Percentiles rank a stretch among this genome's conserved stretches.
Evolutionary conservation across 1,140 invertebrate genomes (phyloP).

Genomic region (Atta colombica): DNA sequence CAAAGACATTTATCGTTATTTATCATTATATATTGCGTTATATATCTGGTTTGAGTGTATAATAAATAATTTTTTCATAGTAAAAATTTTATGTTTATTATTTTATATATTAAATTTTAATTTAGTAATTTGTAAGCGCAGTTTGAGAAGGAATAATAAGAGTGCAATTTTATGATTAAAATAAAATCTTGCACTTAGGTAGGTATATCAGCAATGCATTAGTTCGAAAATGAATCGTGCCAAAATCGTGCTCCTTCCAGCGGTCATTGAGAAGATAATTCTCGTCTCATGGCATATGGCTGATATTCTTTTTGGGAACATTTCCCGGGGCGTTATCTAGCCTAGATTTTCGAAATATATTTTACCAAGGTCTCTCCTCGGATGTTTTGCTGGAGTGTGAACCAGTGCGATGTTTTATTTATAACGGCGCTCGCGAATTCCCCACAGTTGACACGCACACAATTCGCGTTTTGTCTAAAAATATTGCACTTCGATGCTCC

Average conservation of each 20-base stretch:
- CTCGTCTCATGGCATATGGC: neutral
- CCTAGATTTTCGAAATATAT: conserved; percentile 43
- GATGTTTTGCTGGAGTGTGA: conserved; percentile 54
- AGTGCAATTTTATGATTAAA: neutral
- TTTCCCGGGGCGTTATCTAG: neutral
- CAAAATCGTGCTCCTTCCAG: neutral
- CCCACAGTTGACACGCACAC: conserved; percentile 57
- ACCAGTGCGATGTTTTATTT: conserved; percentile 70
- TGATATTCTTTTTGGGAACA: conserved; percentile 10
- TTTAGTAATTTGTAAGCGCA: neutral
- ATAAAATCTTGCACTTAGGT: neutral
- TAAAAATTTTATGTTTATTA: neutral
- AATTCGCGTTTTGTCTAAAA: conserved; percentile 70
- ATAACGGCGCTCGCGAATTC: conserved; percentile 66
- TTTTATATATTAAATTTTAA: neutral
- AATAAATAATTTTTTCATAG: neutral
- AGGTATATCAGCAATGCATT: neutral
- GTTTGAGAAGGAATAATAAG: neutral
- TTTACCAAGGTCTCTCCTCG: conserved; percentile 60
- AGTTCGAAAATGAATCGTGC: conserved; percentile 15
- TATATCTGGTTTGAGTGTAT: neutral
- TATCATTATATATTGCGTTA: neutral
- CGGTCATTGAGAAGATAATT: conserved; percentile 35
- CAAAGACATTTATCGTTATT: neutral
- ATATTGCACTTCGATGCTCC: conserved; percentile 66